Conservation (phyloP, 2,797 vertebrate genomes). For the Poecile montanus region DNA sequence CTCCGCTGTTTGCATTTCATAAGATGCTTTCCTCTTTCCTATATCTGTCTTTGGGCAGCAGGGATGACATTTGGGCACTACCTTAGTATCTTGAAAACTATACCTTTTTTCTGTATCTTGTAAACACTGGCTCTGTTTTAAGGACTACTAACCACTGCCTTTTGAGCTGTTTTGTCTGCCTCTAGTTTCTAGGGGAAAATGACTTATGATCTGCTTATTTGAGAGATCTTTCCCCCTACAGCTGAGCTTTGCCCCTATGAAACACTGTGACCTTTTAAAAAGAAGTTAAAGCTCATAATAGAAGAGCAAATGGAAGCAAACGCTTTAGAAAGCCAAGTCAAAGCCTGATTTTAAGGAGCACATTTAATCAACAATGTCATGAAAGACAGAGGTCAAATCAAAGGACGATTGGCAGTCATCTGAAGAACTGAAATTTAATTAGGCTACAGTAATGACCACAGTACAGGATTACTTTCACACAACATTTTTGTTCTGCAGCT, state of each 20-base stretch:
- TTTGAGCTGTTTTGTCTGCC: background rate
- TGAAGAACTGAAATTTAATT: conserved; percentile 26
- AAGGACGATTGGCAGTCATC: background rate
- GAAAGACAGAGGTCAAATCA: background rate
- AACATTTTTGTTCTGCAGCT: background rate
- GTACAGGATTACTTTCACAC: background rate
- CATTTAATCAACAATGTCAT: background rate
- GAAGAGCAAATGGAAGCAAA: conserved; percentile 19
- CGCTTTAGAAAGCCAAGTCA: conserved; percentile 5
- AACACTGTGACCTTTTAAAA: background rate
- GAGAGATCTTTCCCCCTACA: background rate
- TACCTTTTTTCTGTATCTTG: background rate
- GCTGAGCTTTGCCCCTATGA: background rate
- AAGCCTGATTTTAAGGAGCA: conserved; percentile 10
- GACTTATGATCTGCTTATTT: background rate
- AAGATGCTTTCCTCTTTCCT: background rate
- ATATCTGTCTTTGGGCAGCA: background rate
- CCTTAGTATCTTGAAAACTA: background rate
- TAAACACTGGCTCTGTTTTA: background rate
- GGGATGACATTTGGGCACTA: background rate
- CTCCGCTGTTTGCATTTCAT: background rate
- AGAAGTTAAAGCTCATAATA: background rate
- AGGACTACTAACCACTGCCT: background rate
- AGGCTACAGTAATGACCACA: background rate
- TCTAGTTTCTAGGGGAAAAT: background rate